A percentile compares a stretch with the other conserved stretches of the same genome.
These are phyloP conservation scores for Chrosomus eos DNA, from an alignment of 2,797 vertebrate species.

Conservation along the genomic window DNA sequence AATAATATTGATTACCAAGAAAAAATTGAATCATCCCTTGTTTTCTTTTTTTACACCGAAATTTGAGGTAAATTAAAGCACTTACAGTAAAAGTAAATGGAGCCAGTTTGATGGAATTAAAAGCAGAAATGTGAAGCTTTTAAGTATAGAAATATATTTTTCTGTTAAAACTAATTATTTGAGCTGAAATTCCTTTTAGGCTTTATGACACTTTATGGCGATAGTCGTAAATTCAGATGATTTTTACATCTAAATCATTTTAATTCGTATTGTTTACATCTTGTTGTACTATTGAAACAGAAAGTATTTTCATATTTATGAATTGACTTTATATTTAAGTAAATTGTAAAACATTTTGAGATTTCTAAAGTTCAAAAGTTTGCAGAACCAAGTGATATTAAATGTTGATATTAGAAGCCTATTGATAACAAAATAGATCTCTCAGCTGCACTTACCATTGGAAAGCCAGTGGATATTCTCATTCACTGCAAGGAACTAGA, in stretches of 20 bases:
- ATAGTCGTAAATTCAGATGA: background rate
- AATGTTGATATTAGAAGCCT: background rate
- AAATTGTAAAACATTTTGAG: constrained; percentile 3
- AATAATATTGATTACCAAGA: background rate
- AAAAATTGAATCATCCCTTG: background rate
- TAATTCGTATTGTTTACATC: background rate
- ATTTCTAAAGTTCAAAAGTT: background rate
- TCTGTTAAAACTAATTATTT: background rate
- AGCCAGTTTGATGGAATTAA: background rate
- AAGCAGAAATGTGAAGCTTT: background rate
- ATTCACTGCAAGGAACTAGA: background rate
- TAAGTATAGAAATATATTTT: background rate
- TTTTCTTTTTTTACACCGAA: background rate
- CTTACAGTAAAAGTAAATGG: background rate
- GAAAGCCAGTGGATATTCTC: constrained; percentile 7
- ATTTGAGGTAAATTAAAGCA: background rate
- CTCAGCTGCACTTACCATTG: background rate
- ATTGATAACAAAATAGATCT: constrained; percentile 12
- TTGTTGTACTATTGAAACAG: background rate
- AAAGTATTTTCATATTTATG: background rate
- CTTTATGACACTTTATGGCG: background rate
- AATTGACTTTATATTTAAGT: background rate
- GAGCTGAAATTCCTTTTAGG: background rate
- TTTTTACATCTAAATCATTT: background rate
- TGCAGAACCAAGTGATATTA: background rate